Evolutionary conservation across 2,113 vertebrate genomes (phyloP), one percentile per base, ranked within the genome.

Genomic region (Morone chrysops): DNA sequence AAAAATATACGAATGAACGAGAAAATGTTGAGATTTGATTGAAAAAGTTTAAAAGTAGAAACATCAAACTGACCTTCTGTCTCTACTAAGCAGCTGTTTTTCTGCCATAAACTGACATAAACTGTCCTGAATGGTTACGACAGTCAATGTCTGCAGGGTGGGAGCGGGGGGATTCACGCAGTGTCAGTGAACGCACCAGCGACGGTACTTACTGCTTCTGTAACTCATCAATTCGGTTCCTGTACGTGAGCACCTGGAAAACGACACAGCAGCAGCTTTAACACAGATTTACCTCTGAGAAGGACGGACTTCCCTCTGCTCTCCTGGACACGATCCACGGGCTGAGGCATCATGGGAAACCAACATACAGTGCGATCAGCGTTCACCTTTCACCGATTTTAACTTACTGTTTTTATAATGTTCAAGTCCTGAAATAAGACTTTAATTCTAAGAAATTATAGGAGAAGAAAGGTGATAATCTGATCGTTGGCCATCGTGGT

Each of bases 181-280:
- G 22, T 43, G 71, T 77, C 76, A 70, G 69, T 66, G 75, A 88
- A 78, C 41, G 53, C 72, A 50, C 8, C 57, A n/a, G 1, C 4
- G 11, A 66, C 66, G 12, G 57, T 96, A 97, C 97, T 97, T 94
- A 97, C 97, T 97, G 96, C 90, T 97, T 98, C 95, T 97, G 96
- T 83, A 96, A 95, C 94, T 96, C 94, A 95, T 98, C 97, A 3
- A 98, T 98, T 93, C 97, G 97, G 88, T 95, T 97, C 93, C 97
- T 97, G 95, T 94, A 92, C 59, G 92, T 96, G 92, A 95, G 93
- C 89, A 97, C 96, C 97, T 97, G 96, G 36, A 94, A 79, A 94
- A 96, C 79, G 92, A 97, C 94, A 97, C 57, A 59, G 56, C 87
- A 96, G 71, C 82, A 79, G 57, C 80, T 92, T 90, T 92, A 87